phyloP scores from a whole-genome alignment of 2,888 invertebrate species.

The Mamestra brassicae region DNA sequence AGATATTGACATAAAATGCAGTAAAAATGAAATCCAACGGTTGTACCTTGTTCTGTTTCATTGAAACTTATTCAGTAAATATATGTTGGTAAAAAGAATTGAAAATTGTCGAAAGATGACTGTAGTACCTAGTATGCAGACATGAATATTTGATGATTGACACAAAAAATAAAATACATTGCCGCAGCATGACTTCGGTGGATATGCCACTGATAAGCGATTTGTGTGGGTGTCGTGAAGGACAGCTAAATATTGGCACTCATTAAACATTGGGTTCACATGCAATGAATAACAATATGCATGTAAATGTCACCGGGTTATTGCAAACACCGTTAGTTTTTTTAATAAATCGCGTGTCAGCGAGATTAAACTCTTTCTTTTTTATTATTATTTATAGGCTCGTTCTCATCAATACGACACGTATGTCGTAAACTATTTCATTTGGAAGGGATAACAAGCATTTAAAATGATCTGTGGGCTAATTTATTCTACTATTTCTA shows the following conservation, averaged over 20 bases:
- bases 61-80: not conserved
- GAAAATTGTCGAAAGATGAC: too few relatives aligned
- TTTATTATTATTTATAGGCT: too few relatives aligned
- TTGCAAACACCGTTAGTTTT: too few relatives aligned
- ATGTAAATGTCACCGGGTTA: not conserved
- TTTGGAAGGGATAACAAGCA: too few relatives aligned
- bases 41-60: not conserved
- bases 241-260: constrained; percentile 11
- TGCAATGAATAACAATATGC: not conserved
- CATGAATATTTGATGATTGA: constrained; percentile 5
- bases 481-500: too few relatives aligned
- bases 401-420: too few relatives aligned
- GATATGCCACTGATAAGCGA: constrained; percentile 17
- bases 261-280: not conserved
- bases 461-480: too few relatives aligned
- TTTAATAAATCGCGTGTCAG: too few relatives aligned
- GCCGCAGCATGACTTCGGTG: not conserved
- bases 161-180: constrained; percentile 7
- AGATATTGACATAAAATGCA: not conserved
- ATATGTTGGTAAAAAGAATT: not conserved
- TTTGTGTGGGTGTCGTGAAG: constrained; percentile 20
- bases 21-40: not conserved
- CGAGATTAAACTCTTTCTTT: too few relatives aligned
- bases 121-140: not conserved
- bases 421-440: too few relatives aligned